phyloP scores from a whole-genome alignment of 2,797 vertebrate species.

The Sebastiscus albofasciatus region DNA sequence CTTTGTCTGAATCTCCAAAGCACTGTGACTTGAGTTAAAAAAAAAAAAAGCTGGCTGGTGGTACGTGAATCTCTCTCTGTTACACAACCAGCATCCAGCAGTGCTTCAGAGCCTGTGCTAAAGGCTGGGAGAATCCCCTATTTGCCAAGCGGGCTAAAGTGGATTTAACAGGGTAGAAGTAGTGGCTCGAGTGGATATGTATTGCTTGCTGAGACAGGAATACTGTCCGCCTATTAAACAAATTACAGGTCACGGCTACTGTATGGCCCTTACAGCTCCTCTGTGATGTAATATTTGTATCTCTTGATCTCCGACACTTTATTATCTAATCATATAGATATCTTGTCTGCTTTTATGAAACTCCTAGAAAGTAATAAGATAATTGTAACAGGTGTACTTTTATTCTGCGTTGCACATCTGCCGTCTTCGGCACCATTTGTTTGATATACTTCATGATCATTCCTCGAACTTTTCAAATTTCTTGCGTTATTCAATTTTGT shows the following conservation, averaged over 20 bases:
- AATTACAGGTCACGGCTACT: slow-evolving; percentile 8
- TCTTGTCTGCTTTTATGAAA: slow-evolving; percentile 27
- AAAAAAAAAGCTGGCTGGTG: slow-evolving; percentile 33
- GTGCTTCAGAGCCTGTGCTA: slow-evolving; percentile 36
- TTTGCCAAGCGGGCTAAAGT: slow-evolving; percentile 68
- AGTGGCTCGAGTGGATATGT: slow-evolving; percentile 62
- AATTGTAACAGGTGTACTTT: slow-evolving; percentile 9
- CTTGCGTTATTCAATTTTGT: slow-evolving; percentile 56
- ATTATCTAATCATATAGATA: slow-evolving; percentile 17
- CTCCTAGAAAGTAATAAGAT: not conserved
- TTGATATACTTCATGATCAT: slow-evolving; percentile 26
- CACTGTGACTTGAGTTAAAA: slow-evolving; percentile 48
- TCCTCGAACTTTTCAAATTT: slow-evolving; percentile 24
- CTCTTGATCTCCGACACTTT: not conserved
- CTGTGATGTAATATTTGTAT: slow-evolving; percentile 28
- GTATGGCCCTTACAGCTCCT: not conserved
- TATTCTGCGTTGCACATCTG: not conserved
- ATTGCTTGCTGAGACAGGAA: slow-evolving; percentile 52
- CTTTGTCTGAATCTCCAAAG: slow-evolving; percentile 53
- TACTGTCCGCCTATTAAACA: slow-evolving; percentile 33
- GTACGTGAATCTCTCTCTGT: slow-evolving; percentile 45
- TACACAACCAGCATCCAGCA: slow-evolving; percentile 63
- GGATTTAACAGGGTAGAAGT: slow-evolving; percentile 63
- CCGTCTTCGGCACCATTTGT: not conserved
- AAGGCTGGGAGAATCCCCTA: slow-evolving; percentile 58